phyloP scores from a whole-genome alignment of 1,140 invertebrate species.

The Leptopilina boulardi region DNA sequence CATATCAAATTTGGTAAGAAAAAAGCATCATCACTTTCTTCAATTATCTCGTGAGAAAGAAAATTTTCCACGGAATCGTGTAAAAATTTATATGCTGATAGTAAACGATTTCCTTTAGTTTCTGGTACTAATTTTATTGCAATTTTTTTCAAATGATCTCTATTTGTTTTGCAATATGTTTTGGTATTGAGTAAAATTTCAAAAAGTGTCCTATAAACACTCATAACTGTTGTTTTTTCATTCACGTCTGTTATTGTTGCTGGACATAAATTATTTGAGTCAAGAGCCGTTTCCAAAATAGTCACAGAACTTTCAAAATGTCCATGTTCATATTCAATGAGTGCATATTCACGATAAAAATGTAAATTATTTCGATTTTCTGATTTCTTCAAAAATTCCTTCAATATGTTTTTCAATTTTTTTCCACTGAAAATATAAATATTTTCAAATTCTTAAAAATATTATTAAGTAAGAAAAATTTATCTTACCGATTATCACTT shows the following conservation, averaged over 20 bases:
- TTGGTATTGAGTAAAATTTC: constrained; percentile 68
- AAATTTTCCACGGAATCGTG: constrained; percentile 56
- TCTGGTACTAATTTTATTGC: constrained; percentile 54
- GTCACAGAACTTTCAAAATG: constrained; percentile 70
- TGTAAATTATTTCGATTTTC: constrained; percentile 77
- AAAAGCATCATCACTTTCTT: constrained; percentile 60
- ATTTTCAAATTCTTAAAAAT: background rate
- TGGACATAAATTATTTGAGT: constrained; percentile 60
- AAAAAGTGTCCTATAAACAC: constrained; percentile 71
- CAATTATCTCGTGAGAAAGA: constrained; percentile 42
- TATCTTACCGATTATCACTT: constrained; percentile 64
- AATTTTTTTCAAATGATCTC: constrained; percentile 54
- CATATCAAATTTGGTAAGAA: constrained; percentile 76
- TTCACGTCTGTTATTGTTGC: constrained; percentile 51
- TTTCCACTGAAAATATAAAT: constrained; percentile 69
- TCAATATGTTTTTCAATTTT: constrained; percentile 75
- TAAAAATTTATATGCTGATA: constrained; percentile 59
- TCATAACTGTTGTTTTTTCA: constrained; percentile 68
- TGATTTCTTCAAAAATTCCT: constrained; percentile 76
- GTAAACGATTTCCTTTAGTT: constrained; percentile 46
- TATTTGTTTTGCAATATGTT: constrained; percentile 54
- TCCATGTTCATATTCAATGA: constrained; percentile 78
- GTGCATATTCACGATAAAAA: constrained; percentile 80
- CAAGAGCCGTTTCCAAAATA: constrained; percentile 75
- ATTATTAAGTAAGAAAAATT: background rate